phyloP scores from a whole-genome alignment of 2,797 vertebrate species.

The Cichlasoma orientale region DNA sequence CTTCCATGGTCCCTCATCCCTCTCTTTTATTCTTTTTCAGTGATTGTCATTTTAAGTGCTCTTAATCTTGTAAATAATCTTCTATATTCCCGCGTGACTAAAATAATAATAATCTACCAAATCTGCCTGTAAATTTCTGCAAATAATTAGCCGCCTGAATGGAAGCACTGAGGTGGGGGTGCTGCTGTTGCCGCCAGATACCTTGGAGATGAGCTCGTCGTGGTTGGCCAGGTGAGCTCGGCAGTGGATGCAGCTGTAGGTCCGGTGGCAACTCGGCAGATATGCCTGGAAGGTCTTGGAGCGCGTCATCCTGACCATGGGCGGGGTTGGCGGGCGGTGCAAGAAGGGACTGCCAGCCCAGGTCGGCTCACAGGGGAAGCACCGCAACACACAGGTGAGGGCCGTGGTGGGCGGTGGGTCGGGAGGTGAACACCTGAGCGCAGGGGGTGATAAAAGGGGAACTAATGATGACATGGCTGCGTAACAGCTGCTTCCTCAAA shows the following conservation, averaged over 20 bases:
- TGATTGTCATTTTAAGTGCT: not conserved
- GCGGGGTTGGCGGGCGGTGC: conserved; percentile 92
- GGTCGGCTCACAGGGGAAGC: conserved; percentile 99
- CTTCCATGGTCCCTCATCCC: conserved; percentile 5
- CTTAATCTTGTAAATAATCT: not conserved
- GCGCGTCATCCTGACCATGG: conserved; percentile 91
- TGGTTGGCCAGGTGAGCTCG: conserved; percentile 98
- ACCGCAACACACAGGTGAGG: conserved; percentile 99
- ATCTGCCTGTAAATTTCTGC: not conserved
- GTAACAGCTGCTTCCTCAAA: conserved; percentile 23
- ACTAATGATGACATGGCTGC: conserved; percentile 10
- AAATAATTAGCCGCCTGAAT: not conserved
- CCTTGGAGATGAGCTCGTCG: conserved; percentile 99
- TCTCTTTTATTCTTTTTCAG: not conserved
- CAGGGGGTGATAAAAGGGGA: not conserved
- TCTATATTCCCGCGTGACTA: not conserved
- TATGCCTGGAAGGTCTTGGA: conserved; percentile 99
- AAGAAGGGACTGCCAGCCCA: conserved; percentile 95
- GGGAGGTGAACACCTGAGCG: conserved; percentile 88
- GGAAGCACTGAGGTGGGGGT: not conserved
- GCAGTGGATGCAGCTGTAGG: conserved; percentile 99
- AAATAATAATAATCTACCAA: not conserved
- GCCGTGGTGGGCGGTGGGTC: conserved; percentile 94
- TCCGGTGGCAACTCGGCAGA: conserved; percentile 95
- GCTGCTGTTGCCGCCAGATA: conserved; percentile 57